Conservation (phyloP, 2,113 vertebrate genomes). For the Erinaceus europaeus region DNA sequence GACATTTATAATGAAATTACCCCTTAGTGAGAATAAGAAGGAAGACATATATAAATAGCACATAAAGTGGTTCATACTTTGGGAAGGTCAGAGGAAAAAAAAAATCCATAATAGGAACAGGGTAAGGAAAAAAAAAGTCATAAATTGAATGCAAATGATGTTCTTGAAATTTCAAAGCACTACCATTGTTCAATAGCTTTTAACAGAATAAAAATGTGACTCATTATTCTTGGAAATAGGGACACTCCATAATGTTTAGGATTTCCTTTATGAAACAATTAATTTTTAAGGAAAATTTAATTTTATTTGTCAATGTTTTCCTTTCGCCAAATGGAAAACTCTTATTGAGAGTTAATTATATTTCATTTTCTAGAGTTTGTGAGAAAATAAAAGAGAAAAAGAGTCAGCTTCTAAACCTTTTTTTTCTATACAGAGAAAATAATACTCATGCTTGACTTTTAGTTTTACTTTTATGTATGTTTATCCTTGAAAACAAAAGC, state of each 20-base stretch:
- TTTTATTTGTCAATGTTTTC: conserved; percentile 67
- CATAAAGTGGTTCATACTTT: not conserved
- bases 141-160: conserved; percentile 25
- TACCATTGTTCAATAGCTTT: conserved; percentile 36
- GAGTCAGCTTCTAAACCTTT: conserved; percentile 7
- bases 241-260: conserved; percentile 48
- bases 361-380: conserved; percentile 58
- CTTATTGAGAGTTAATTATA: conserved; percentile 62
- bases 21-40: not conserved
- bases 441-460: conserved; percentile 19
- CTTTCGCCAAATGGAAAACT: conserved; percentile 60
- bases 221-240: conserved; percentile 63
- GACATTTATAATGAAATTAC: not conserved
- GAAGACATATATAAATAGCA: not conserved
- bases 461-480: not conserved
- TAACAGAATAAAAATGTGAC: conserved; percentile 58
- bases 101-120: not conserved
- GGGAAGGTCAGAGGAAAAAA: not conserved
- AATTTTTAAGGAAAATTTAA: conserved; percentile 66
- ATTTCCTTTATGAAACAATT: conserved; percentile 67
- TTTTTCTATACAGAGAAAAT: conserved; percentile 34
- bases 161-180: conserved; percentile 50
- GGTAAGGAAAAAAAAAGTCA: not conserved
- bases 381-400: conserved; percentile 32
- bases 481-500: conserved; percentile 44